Evolutionary conservation across 2,888 invertebrate genomes (phyloP).

Genomic region (Drosophila bunnanda): DNA sequence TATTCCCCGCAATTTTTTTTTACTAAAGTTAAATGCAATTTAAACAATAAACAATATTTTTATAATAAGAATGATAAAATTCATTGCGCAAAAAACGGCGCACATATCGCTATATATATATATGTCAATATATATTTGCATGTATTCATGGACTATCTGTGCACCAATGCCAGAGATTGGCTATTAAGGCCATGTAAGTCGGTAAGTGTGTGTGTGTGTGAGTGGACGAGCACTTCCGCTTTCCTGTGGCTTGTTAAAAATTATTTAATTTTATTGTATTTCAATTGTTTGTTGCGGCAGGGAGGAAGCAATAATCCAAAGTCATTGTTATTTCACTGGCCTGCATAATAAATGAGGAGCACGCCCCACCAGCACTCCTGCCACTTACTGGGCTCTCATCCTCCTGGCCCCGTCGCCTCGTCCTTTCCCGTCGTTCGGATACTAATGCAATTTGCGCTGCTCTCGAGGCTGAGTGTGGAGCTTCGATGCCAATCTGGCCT

Average conservation of each 20-base stretch:
- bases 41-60: slow-evolving; percentile 77
- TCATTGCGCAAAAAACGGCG: slow-evolving; percentile 39
- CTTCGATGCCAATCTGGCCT: background rate
- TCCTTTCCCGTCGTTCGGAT: slow-evolving; percentile 1
- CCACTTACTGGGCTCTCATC: slow-evolving; percentile 7
- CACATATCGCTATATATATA: slow-evolving; percentile 18
- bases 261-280: slow-evolving; percentile 75
- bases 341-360: slow-evolving; percentile 44
- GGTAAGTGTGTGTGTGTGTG: slow-evolving; percentile 9
- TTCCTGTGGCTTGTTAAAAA: slow-evolving; percentile 78
- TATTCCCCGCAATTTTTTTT: slow-evolving; percentile 35
- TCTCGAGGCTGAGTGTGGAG: slow-evolving; percentile 3
- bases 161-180: slow-evolving; percentile 63
- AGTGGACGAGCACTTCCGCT: slow-evolving; percentile 59
- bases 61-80: slow-evolving; percentile 74
- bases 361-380: slow-evolving; percentile 3
- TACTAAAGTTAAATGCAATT: slow-evolving; percentile 69
- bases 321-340: slow-evolving; percentile 40
- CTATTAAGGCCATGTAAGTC: slow-evolving; percentile 51
- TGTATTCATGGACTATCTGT: slow-evolving; percentile 55
- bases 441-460: slow-evolving; percentile 43
- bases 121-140: background rate
- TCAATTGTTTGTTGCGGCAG: slow-evolving; percentile 64
- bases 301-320: slow-evolving; percentile 52
- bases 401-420: slow-evolving; percentile 1